Conservation (phyloP, 2,888 invertebrate genomes). For the Ametastegia equiseti region DNA sequence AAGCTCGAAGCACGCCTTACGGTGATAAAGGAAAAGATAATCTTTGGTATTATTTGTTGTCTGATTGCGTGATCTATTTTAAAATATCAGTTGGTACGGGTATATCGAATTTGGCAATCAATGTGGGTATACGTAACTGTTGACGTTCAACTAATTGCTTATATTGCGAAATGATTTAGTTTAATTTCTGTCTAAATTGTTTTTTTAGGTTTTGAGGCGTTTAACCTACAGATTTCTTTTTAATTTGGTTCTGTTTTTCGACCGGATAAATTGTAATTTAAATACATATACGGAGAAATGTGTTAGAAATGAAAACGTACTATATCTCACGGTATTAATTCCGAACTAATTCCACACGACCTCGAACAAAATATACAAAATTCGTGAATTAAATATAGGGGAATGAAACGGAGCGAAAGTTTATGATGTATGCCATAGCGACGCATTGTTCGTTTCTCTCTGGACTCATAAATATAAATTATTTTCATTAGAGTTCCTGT, state of each 20-base stretch:
- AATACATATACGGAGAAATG: neutral
- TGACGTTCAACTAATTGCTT: neutral
- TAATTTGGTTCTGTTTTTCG: neutral
- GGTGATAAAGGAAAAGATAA: conserved; percentile 22
- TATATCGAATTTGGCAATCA: neutral
- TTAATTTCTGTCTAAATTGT: too few relatives aligned
- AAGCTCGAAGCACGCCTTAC: conserved; percentile 12
- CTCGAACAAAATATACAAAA: neutral
- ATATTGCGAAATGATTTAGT: neutral
- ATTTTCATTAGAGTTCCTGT: conserved; percentile 15
- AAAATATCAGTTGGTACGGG: neutral
- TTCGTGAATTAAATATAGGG: neutral
- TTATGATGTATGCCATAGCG: neutral
- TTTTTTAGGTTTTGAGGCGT: neutral
- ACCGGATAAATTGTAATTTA: neutral
- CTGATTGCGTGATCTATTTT: conserved; percentile 13
- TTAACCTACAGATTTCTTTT: too few relatives aligned
- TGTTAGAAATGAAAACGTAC: conserved; percentile 9
- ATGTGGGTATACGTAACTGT: neutral
- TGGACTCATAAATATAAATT: conserved; percentile 17
- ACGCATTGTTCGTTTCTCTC: conserved; percentile 9
- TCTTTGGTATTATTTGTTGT: neutral
- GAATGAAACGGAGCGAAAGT: conserved; percentile 27
- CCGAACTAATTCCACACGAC: neutral
- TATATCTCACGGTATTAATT: conserved; percentile 10